A percentile compares a stretch with the other conserved stretches of the same genome.
Evolutionary conservation across 2,113 vertebrate species (phyloP).

Genomic region (Cyanoliseus patagonus): DNA sequence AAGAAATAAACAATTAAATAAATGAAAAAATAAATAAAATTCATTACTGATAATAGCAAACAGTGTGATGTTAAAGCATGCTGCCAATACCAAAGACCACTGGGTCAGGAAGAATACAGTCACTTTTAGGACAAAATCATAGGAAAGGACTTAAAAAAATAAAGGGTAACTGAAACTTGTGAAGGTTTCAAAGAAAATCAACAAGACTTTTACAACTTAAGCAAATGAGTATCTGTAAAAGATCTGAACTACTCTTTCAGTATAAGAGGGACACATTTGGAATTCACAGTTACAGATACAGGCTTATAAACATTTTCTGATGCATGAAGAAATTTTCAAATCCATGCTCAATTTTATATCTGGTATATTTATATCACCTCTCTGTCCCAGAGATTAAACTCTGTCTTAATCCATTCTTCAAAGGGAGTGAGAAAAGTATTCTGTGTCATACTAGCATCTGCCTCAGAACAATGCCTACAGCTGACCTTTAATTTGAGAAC

Average conservation of each 20-base stretch:
- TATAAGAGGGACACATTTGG: neutral
- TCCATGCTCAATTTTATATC: neutral
- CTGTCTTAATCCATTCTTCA: neutral
- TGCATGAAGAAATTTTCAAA: neutral
- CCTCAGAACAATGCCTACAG: neutral
- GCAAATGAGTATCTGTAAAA: neutral
- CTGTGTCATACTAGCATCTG: neutral
- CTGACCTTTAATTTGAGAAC: neutral
- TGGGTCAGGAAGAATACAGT: neutral
- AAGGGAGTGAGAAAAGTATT: neutral
- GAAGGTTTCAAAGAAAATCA: neutral
- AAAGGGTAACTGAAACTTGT: neutral
- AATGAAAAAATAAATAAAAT: neutral
- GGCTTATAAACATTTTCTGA: neutral
- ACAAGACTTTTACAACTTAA: neutral
- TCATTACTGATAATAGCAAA: neutral
- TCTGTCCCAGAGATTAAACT: neutral
- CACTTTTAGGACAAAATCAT: neutral
- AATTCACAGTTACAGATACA: neutral
- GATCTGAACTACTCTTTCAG: neutral
- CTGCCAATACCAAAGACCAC: neutral
- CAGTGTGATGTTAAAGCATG: neutral
- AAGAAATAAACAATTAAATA: neutral
- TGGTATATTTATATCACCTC: neutral
- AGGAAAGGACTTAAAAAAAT: neutral